Evolutionary conservation across 2,113 vertebrate species (phyloP).

Genomic region (Pao palembangensis): DNA sequence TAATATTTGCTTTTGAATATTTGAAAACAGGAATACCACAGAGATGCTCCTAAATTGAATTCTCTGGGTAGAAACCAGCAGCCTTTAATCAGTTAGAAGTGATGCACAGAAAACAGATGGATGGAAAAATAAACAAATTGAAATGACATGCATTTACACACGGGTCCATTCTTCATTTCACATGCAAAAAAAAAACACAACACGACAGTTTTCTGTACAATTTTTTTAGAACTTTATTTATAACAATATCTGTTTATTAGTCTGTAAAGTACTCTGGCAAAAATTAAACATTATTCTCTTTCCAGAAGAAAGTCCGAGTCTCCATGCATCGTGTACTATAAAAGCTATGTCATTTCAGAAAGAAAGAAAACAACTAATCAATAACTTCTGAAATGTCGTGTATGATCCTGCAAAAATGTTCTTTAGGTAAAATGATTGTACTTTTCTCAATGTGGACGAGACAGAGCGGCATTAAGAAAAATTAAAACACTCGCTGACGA

Average conservation of each 20-base stretch:
- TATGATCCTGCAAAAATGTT: constrained; percentile 68
- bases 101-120: too few relatives aligned
- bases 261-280: constrained; percentile 94
- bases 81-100: too few relatives aligned
- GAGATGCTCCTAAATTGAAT: too few relatives aligned
- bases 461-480: constrained; percentile 41
- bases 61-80: too few relatives aligned
- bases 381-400: constrained; percentile 67
- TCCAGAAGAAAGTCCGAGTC: constrained; percentile 77
- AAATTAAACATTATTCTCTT: constrained; percentile 87
- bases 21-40: too few relatives aligned
- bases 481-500: constrained; percentile 57
- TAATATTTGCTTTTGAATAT: too few relatives aligned
- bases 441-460: constrained; percentile 46
- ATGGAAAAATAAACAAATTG: neutral
- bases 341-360: constrained; percentile 73
- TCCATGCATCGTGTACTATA: constrained; percentile 80
- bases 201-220: constrained; percentile 55
- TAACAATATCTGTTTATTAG: constrained; percentile 95
- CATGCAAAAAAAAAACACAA: constrained; percentile 23
- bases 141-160: neutral
- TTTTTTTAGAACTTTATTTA: constrained; percentile 84
- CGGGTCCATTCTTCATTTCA: neutral
- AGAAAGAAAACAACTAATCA: constrained; percentile 52
- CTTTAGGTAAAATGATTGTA: constrained; percentile 71